Conservation (phyloP, 2,797 vertebrate genomes). For the Odontamblyopus rebecca region DNA sequence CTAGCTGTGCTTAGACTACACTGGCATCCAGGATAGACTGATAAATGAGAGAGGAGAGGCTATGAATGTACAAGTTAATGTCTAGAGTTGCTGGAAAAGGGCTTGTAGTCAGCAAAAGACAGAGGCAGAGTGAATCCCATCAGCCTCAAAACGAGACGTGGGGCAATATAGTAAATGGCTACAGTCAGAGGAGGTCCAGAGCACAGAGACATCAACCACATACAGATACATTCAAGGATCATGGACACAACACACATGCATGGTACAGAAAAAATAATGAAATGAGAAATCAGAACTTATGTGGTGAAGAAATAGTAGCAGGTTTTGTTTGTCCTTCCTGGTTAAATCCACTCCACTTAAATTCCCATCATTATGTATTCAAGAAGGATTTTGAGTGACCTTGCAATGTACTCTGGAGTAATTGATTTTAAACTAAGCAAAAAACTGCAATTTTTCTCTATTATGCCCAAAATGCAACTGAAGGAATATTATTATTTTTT, state of each 20-base stretch:
- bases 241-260: slow-evolving; percentile 6
- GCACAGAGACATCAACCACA: slow-evolving; percentile 15
- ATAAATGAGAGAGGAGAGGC: slow-evolving; percentile 46
- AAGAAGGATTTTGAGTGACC: too few species aligned
- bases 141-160: slow-evolving; percentile 52
- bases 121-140: slow-evolving; percentile 50
- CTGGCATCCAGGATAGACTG: slow-evolving; percentile 60
- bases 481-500: too few species aligned
- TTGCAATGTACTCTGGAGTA: too few species aligned
- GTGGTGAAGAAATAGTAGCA: background rate
- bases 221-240: slow-evolving; percentile 7
- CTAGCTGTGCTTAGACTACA: slow-evolving; percentile 45
- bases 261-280: background rate
- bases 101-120: slow-evolving; percentile 65
- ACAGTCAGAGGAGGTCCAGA: slow-evolving; percentile 39
- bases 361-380: background rate
- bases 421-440: too few species aligned
- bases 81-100: slow-evolving; percentile 53
- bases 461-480: too few species aligned
- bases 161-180: slow-evolving; percentile 62
- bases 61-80: slow-evolving; percentile 61
- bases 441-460: too few species aligned
- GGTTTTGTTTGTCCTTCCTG: background rate
- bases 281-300: background rate
- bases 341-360: background rate